phyloP scores from a whole-genome alignment of 1,140 invertebrate genomes.

The Colletes latitarsis region DNA sequence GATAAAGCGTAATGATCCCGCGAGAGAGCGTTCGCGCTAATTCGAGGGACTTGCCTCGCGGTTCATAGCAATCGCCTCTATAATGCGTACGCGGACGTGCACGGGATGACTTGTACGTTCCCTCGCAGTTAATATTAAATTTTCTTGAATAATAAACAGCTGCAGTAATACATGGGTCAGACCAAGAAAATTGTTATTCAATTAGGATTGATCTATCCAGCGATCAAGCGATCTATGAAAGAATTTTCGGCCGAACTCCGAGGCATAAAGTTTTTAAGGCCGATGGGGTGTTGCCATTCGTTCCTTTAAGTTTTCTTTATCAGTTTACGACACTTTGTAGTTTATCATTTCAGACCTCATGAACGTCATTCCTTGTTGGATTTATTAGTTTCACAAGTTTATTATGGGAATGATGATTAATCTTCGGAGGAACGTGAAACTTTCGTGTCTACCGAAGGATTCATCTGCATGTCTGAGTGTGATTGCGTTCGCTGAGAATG shows the following conservation, averaged over 20 bases:
- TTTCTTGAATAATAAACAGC: slow-evolving; percentile 26
- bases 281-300: no score
- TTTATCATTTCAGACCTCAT: no score
- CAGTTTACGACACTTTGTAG: no score
- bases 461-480: no score
- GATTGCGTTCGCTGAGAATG: no score
- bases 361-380: no score
- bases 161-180: background rate
- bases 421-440: no score
- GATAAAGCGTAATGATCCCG: slow-evolving; percentile 65
- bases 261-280: no score
- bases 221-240: background rate
- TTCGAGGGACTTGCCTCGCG: slow-evolving; percentile 60
- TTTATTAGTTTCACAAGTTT: no score
- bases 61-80: slow-evolving; percentile 55
- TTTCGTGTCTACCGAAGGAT: no score
- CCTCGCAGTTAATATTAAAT: slow-evolving; percentile 25
- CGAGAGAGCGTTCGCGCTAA: slow-evolving; percentile 63
- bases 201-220: background rate
- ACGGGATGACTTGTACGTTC: slow-evolving; percentile 22
- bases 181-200: background rate
- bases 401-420: no score
- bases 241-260: background rate
- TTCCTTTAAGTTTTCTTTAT: no score
- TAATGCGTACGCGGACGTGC: slow-evolving; percentile 31